Percentiles rank a stretch among this genome's conserved stretches.
phyloP scores from a whole-genome alignment of 2,797 vertebrate genomes.

The Sebastes kiyomatsui region DNA sequence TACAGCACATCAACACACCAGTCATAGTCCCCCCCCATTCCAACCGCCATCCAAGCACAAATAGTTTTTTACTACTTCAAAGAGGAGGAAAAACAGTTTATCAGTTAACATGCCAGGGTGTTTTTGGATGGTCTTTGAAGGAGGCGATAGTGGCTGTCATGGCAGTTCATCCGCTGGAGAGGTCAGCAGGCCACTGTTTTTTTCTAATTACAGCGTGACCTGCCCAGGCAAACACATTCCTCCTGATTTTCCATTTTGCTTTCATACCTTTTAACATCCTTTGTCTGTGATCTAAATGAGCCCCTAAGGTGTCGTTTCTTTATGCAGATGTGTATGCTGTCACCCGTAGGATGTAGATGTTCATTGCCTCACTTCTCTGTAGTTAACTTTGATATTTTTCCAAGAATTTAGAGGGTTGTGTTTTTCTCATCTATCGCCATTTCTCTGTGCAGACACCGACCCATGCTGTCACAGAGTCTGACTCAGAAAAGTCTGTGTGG shows the following conservation, averaged over 20 bases:
- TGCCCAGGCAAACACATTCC: slow-evolving; percentile 65
- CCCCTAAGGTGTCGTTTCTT: slow-evolving; percentile 9
- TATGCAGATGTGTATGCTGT: neutral
- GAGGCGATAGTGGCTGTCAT: slow-evolving; percentile 55
- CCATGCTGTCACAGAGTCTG: slow-evolving; percentile 51
- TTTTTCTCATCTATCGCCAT: slow-evolving; percentile 34
- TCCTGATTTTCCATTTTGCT: slow-evolving; percentile 48
- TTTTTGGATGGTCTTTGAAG: slow-evolving; percentile 62
- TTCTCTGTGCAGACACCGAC: slow-evolving; percentile 26
- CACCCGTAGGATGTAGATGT: slow-evolving; percentile 2
- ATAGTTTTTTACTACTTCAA: slow-evolving; percentile 58
- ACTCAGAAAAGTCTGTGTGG: slow-evolving; percentile 48
- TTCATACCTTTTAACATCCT: slow-evolving; percentile 40
- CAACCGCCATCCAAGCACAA: neutral
- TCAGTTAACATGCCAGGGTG: slow-evolving; percentile 59
- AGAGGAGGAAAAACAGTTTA: slow-evolving; percentile 61
- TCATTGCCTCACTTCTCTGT: slow-evolving; percentile 8
- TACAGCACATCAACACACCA: slow-evolving; percentile 11
- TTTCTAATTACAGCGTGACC: slow-evolving; percentile 75
- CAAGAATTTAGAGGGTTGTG: slow-evolving; percentile 18
- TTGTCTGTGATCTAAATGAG: slow-evolving; percentile 31
- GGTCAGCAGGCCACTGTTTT: slow-evolving; percentile 68
- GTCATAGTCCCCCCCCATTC: neutral
- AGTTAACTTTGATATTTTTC: slow-evolving; percentile 30
- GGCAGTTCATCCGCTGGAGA: slow-evolving; percentile 58